Conservation (phyloP, 23 tunicate genomes). For the Pegea sp. region DNA sequence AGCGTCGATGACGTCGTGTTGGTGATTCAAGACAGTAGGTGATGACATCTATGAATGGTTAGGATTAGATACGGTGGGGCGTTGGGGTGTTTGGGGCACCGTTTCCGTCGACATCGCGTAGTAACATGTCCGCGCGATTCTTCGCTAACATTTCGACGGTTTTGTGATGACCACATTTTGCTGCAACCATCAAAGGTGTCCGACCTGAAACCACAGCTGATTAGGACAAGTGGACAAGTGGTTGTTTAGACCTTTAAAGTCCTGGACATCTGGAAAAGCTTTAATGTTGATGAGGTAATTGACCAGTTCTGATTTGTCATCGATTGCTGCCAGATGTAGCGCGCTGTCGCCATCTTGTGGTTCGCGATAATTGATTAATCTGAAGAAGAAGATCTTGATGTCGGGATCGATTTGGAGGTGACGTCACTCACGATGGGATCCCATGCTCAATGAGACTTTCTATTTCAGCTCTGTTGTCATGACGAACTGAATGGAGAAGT, state of each 20-base stretch:
- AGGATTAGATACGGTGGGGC: too few species aligned
- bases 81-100: not conserved
- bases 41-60: conserved; percentile 29
- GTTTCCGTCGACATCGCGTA: conserved; percentile 35
- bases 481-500: conserved; percentile 57
- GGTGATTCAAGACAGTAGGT: conserved; percentile 56
- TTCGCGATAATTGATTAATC: conserved; percentile 74
- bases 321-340: conserved; percentile 69
- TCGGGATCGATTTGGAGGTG: not conserved
- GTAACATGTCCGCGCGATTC: conserved; percentile 50
- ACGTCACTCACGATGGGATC: conserved; percentile 56
- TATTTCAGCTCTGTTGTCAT: conserved; percentile 44
- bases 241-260: conserved; percentile 48
- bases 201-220: conserved; percentile 25
- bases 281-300: conserved; percentile 38
- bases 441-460: conserved; percentile 61
- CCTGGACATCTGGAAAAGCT: conserved; percentile 76
- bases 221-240: not conserved
- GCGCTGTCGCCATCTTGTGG: conserved; percentile 76
- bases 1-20: conserved; percentile 51
- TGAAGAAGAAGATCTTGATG: not conserved
- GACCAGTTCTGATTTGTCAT: conserved; percentile 52
- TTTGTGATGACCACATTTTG: conserved; percentile 70
- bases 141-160: conserved; percentile 76
- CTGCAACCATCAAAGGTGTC: conserved; percentile 84